A percentile compares a stretch with the other conserved stretches of the same genome.
Conservation (phyloP, 2,888 invertebrate genomes). For the Phengaris arion region DNA sequence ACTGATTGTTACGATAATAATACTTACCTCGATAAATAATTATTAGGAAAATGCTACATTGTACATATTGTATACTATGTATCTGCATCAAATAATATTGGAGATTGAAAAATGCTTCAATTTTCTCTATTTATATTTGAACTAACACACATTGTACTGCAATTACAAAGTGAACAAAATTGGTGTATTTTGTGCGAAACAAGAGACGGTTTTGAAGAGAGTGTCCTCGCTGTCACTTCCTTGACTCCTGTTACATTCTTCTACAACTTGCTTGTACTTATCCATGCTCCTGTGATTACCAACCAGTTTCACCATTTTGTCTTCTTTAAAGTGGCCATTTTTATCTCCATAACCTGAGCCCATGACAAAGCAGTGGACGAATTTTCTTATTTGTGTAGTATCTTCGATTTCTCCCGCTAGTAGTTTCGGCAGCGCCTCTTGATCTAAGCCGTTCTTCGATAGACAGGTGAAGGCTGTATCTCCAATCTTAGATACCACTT, state of each 20-base stretch:
- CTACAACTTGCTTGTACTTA: constrained; percentile 44
- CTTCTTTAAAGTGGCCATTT: constrained; percentile 51
- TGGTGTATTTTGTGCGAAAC: constrained; percentile 35
- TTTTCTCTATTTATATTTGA: background rate
- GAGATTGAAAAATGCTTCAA: background rate
- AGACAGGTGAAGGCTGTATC: constrained; percentile 42
- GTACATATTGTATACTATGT: no score
- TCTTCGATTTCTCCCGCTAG: constrained; percentile 51
- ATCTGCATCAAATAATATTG: background rate
- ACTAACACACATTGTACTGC: background rate
- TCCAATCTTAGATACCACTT: constrained; percentile 27
- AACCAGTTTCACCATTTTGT: constrained; percentile 47
- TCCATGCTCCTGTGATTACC: constrained; percentile 45
- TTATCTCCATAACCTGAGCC: constrained; percentile 46
- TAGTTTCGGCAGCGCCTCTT: constrained; percentile 40
- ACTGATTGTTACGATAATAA: no score
- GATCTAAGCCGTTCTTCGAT: constrained; percentile 37
- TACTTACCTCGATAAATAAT: no score
- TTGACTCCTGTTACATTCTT: constrained; percentile 48
- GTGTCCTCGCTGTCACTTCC: constrained; percentile 48
- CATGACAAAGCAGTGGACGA: constrained; percentile 54
- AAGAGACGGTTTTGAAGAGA: constrained; percentile 37
- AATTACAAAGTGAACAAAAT: constrained; percentile 33
- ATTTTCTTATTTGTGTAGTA: constrained; percentile 52
- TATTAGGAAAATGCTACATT: no score